Conservation (phyloP, 2,113 vertebrate genomes). For the Heterochromis multidens region DNA sequence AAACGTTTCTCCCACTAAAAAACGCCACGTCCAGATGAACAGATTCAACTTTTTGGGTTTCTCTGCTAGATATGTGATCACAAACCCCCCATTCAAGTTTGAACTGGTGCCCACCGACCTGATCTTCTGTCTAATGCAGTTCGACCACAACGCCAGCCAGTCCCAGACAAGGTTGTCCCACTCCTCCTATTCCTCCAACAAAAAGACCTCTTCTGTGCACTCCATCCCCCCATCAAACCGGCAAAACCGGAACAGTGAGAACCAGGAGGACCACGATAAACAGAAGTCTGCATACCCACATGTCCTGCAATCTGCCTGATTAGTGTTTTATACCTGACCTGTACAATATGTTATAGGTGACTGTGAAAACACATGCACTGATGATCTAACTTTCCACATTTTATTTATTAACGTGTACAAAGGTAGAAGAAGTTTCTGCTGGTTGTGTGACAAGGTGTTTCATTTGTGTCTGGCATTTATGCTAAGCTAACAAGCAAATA, state of each 20-base stretch:
- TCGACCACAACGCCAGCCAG: constrained; percentile 98
- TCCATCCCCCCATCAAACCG: constrained; percentile 92
- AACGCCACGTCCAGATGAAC: too few species aligned
- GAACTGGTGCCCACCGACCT: constrained; percentile 97
- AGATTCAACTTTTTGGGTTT: too few species aligned
- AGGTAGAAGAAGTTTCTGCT: too few species aligned
- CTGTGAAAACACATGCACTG: constrained; percentile 60
- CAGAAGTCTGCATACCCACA: constrained; percentile 90
- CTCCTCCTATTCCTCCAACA: constrained; percentile 98
- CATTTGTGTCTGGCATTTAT: too few species aligned
- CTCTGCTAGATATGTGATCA: constrained; percentile 99
- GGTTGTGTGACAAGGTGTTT: too few species aligned
- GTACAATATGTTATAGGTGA: constrained; percentile 7
- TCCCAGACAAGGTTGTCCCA: constrained; percentile 94
- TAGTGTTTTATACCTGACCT: background rate
- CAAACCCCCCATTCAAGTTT: constrained; percentile 96
- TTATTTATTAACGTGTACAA: too few species aligned
- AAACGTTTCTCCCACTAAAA: too few species aligned
- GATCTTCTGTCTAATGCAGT: constrained; percentile 99
- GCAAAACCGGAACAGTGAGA: constrained; percentile 90
- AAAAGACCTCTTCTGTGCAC: constrained; percentile 96
- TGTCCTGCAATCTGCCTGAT: constrained; percentile 18
- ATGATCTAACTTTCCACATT: background rate
- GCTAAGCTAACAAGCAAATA: too few species aligned
- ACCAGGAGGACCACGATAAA: constrained; percentile 92